Evolutionary conservation across 2,888 invertebrate genomes (phyloP).

Genomic region (Drosophila mimica): DNA sequence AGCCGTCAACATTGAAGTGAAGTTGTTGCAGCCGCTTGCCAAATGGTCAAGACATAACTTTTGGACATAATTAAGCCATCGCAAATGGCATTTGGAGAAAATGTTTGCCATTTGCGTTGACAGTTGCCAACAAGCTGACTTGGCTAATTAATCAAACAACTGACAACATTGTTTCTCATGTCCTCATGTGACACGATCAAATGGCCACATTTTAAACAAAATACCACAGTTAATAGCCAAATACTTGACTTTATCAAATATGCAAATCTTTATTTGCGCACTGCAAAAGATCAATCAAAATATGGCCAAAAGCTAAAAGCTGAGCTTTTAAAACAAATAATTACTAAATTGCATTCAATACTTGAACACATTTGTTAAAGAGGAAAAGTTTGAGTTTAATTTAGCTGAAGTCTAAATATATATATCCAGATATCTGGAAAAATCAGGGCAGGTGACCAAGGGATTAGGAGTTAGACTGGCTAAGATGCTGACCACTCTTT

Average conservation of each 20-base stretch:
- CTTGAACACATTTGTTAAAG: too few relatives aligned
- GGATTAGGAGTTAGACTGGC: too few relatives aligned
- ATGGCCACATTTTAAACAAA: conserved; percentile 3
- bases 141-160: conserved; percentile 64
- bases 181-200: conserved; percentile 9
- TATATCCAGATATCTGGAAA: too few relatives aligned
- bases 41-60: conserved; percentile 68
- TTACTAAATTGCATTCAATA: neutral
- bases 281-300: conserved; percentile 2
- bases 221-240: conserved; percentile 30
- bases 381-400: too few relatives aligned
- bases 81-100: conserved; percentile 60
- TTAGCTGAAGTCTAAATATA: too few relatives aligned
- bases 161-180: conserved; percentile 35
- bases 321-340: neutral
- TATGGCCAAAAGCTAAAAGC: neutral
- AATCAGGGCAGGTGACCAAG: too few relatives aligned
- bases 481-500: too few relatives aligned
- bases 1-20: conserved; percentile 51
- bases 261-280: conserved; percentile 24
- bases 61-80: conserved; percentile 80
- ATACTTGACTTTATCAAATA: conserved; percentile 2
- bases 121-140: conserved; percentile 67
- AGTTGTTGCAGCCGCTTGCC: conserved; percentile 42
- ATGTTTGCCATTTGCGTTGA: conserved; percentile 78